Evolutionary conservation across 2,888 invertebrate species (phyloP), one percentile per base, ranked within the genome.

Genomic region (Cerceris ruficornis): DNA sequence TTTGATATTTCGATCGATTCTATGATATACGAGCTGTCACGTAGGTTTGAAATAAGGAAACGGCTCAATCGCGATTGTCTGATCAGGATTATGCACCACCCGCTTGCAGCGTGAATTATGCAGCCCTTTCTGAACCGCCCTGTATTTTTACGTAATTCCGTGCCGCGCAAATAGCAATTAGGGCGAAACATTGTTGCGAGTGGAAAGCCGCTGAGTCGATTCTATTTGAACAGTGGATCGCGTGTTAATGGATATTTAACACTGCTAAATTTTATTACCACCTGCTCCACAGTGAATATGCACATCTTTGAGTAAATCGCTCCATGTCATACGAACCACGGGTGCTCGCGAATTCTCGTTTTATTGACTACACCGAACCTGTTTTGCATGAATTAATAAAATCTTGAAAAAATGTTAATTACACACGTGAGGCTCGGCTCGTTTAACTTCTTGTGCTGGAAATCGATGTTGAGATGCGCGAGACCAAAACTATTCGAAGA

Each of bases 1-100:
- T 52, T 50, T 49, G 69, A 74, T 66, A 77, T 77, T 74, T 42
- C 74, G 75, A 71, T 80, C 74, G 80, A 80, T 80, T 67, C 55
- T n/a, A 50, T 39, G 49, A 14, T 57, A 46, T 46, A 62, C 39
- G 15, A 42, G 54, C 62, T 62, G 49, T 17, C 62, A 28, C 28
- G 28, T 28, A 54, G 66, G 54, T 42, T 15, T 52, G 28, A 39
- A 39, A 65, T 54, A 60, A 59, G 59, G 59, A 43, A 17, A 73
- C 72, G 49, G 61, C 46, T 65, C 60, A 74, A 74, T 74, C 69
- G 68, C 49, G 57, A 67, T 65, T 46, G 60, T 60, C 72, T 67
- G 41, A 73, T 73, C 65, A 13, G 28, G 57, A 52, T 43, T 50
- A 39, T 39, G 60, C 46, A 43, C 71, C 43, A 7, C 50, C 28